Evolutionary conservation across 2,888 invertebrate species (phyloP), one percentile per base, ranked within the genome.

Genomic region (Drosophila trichaetosa): DNA sequence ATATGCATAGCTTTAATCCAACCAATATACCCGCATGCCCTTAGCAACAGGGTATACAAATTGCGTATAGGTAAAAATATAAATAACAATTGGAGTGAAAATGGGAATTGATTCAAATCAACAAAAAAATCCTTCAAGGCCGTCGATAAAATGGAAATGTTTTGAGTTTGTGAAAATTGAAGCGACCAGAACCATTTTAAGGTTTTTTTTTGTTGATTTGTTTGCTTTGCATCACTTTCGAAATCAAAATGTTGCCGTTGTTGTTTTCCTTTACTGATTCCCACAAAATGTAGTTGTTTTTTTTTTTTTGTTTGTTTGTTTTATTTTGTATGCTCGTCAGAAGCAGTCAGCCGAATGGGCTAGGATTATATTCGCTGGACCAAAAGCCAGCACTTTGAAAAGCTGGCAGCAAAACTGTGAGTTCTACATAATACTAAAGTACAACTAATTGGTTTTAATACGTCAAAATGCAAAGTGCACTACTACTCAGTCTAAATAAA

Each of bases 281-380:
- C 52, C 21, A 8, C 4, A 34, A 24, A 36, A 36, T 24, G 24
- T 24, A 52, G 27, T 18, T n/a, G 40, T 7, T 6, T 31, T 7
- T 51, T 49, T 5, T 8, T 49, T 18, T 5, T 4, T 29, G 18
- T n/a, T n/a, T n/a, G n/a, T 18, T 18, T 27, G 18, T 16, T 24
- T 24, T 46, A 2, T 49, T 27, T 29, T 29, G 18, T 36, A 16
- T 49, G 36, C 8, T 38, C 2, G 36, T 40, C 38, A 38, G n/a
- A n/a, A 29, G 8, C 29, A 56, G 56, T 56, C n/a, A 54, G 54
- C 5, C 21, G 7, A 56, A 56, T 29, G 56, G 56, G 27, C 38
- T 16, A 1, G 38, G 38, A 40, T 40, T 29, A 40, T 27, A 29
- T 40, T 29, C 13, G 56, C 27, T 56, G 38, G 13, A 56, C 56